Evolutionary conservation across 2,888 invertebrate genomes (phyloP).

Genomic region (Synergus japonicus): DNA sequence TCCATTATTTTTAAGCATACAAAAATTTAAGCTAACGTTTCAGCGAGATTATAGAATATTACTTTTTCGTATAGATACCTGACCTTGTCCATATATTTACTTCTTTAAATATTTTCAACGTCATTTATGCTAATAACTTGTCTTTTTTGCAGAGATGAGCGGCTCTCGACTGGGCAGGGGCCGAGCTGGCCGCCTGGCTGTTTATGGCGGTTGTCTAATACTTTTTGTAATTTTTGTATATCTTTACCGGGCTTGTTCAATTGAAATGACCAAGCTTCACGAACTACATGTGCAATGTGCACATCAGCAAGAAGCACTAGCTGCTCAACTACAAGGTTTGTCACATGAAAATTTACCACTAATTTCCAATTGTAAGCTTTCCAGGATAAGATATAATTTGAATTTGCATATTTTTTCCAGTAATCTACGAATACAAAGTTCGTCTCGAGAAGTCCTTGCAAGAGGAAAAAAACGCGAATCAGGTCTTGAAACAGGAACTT

Average conservation of each 20-base stretch:
- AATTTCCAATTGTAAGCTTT: neutral
- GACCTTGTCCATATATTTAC: neutral
- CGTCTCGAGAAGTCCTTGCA: slow-evolving; percentile 72
- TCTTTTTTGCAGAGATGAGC: slow-evolving; percentile 69
- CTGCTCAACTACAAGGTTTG: slow-evolving; percentile 73
- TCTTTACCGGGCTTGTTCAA: slow-evolving; percentile 70
- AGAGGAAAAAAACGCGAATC: slow-evolving; percentile 74
- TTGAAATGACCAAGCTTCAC: slow-evolving; percentile 72
- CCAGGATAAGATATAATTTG: too few species aligned
- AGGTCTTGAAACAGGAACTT: slow-evolving; percentile 71
- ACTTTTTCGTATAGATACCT: neutral
- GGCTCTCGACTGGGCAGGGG: slow-evolving; percentile 74
- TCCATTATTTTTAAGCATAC: neutral
- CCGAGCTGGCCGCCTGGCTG: slow-evolving; percentile 72
- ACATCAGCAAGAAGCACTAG: slow-evolving; percentile 72
- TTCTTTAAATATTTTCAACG: neutral
- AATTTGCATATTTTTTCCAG: slow-evolving; percentile 58
- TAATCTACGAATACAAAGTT: slow-evolving; percentile 74
- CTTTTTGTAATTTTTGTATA: slow-evolving; percentile 67
- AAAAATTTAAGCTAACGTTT: too few species aligned
- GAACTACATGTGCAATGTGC: slow-evolving; percentile 71
- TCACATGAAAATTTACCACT: neutral
- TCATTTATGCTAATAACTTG: slow-evolving; percentile 20
- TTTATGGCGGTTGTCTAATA: slow-evolving; percentile 68
- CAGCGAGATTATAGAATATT: neutral